phyloP scores from a whole-genome alignment of 2,797 vertebrate genomes.

The Agapornis canus region DNA sequence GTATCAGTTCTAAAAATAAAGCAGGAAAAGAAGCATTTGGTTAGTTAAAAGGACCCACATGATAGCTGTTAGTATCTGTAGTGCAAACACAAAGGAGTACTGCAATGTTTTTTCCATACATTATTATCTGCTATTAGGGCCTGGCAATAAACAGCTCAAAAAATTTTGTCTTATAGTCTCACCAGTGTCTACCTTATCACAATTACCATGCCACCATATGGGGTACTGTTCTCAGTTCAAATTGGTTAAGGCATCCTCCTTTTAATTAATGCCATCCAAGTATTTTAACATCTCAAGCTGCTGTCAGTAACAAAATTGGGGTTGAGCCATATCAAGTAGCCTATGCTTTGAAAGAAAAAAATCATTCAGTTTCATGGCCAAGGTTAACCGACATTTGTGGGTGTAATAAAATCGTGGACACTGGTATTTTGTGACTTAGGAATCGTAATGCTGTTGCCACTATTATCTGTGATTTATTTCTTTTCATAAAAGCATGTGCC shows the following conservation, averaged over 20 bases:
- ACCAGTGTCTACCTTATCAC: neutral
- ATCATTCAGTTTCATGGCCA: conserved; percentile 25
- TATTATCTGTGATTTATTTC: neutral
- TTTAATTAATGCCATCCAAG: neutral
- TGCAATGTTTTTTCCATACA: neutral
- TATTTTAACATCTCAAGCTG: neutral
- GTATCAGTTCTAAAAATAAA: neutral
- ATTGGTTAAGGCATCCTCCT: neutral
- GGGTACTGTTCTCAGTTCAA: neutral
- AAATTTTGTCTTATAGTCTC: neutral
- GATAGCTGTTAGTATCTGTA: neutral
- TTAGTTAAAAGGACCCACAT: neutral
- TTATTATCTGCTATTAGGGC: neutral
- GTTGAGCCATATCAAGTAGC: neutral
- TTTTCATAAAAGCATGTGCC: neutral
- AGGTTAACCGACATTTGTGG: conserved; percentile 12
- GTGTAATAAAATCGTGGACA: conserved; percentile 9
- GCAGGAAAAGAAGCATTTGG: neutral
- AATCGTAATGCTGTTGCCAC: neutral
- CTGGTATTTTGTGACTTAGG: conserved; percentile 7
- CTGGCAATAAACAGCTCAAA: neutral
- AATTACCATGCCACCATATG: neutral
- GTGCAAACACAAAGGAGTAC: neutral
- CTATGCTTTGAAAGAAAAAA: neutral
- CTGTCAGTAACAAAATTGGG: conserved; percentile 34